These are phyloP conservation scores for Pseudopleuronectes americanus DNA, from an alignment of 2,797 vertebrate species.

Conservation along the genomic window DNA sequence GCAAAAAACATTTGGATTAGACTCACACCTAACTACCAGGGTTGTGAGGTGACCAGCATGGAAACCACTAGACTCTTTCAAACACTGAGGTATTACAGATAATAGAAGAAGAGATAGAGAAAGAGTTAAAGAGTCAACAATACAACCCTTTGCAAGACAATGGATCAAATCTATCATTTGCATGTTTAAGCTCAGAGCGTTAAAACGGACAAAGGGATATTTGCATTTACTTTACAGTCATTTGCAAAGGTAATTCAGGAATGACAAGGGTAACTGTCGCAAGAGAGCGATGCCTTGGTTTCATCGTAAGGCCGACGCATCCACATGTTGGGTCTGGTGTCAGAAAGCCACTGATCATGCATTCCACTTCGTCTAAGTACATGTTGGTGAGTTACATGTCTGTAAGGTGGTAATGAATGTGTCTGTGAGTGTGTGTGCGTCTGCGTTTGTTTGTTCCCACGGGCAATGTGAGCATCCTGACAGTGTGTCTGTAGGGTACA, in stretches of 20 bases:
- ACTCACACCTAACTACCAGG: neutral
- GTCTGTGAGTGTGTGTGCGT: constrained; percentile 15
- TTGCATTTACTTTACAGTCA: constrained; percentile 70
- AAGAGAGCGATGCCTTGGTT: constrained; percentile 22
- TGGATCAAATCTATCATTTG: constrained; percentile 67
- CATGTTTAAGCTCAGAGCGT: constrained; percentile 68
- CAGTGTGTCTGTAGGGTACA: constrained; percentile 23
- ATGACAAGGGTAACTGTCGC: constrained; percentile 49
- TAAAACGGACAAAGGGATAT: constrained; percentile 71
- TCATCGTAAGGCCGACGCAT: constrained; percentile 15
- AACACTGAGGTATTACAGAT: neutral
- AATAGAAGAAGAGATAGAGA: neutral
- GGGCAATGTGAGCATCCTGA: constrained; percentile 31
- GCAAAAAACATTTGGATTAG: no score
- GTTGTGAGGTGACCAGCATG: constrained; percentile 15
- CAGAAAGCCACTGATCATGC: constrained; percentile 17
- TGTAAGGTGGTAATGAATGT: constrained; percentile 34
- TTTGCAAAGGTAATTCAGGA: constrained; percentile 75
- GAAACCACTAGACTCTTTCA: neutral
- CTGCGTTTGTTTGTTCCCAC: constrained; percentile 22
- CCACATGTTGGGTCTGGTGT: constrained; percentile 19
- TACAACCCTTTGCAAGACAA: constrained; percentile 44
- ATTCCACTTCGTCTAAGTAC: constrained; percentile 24
- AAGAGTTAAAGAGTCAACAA: constrained; percentile 37
- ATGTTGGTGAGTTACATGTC: constrained; percentile 28